A percentile compares a stretch with the other conserved stretches of the same genome.
These are phyloP conservation scores for Ips nitidus DNA, from an alignment of 1,140 invertebrate species.

Conservation along the genomic window DNA sequence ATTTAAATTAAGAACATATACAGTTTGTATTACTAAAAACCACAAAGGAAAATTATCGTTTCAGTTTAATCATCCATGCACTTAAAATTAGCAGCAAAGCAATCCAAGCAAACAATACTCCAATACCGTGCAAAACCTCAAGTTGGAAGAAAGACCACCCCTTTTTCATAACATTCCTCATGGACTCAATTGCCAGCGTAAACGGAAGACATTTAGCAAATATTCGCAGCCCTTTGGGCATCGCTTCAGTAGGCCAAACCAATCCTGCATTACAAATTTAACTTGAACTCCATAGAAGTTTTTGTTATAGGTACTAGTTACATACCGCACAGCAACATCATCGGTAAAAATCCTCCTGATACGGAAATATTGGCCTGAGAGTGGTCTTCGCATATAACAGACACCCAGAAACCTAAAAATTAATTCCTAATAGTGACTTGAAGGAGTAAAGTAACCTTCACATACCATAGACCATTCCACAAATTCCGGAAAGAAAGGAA, in stretches of 20 bases:
- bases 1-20: no score
- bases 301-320: not conserved
- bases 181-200: constrained; percentile 65
- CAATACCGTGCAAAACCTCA: constrained; percentile 43
- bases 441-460: not conserved
- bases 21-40: no score
- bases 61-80: constrained; percentile 41
- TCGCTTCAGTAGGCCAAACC: constrained; percentile 88
- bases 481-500: constrained; percentile 54
- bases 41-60: constrained; percentile 31
- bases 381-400: constrained; percentile 74
- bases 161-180: constrained; percentile 61
- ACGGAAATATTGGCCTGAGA: constrained; percentile 80
- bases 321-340: constrained; percentile 80
- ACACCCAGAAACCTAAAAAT: constrained; percentile 72
- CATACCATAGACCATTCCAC: constrained; percentile 58
- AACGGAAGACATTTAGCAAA: constrained; percentile 65
- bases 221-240: constrained; percentile 60
- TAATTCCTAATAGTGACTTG: not conserved
- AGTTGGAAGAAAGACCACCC: constrained; percentile 42
- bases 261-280: constrained; percentile 61
- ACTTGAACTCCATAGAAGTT: constrained; percentile 15
- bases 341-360: constrained; percentile 84
- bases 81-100: constrained; percentile 39
- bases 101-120: constrained; percentile 41